Base-by-base conservation (phyloP, 2,797 vertebrate species). In the Ceryle rudis region DNA sequence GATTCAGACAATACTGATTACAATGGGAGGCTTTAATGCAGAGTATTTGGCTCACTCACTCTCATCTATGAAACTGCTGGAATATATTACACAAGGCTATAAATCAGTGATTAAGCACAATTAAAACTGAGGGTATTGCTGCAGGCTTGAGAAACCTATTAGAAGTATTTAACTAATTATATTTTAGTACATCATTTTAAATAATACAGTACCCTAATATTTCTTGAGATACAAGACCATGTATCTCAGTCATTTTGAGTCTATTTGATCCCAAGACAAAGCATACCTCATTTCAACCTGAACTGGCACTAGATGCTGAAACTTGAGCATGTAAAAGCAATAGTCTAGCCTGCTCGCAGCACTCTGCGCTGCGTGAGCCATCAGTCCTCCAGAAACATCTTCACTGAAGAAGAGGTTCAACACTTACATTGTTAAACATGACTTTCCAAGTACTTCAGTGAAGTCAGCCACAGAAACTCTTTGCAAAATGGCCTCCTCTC, bases 31-130 rank as follows among this genome's bases (percentile, higher is more conserved):
- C 44, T 80, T 69, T 73, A 93, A 85, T 22, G 22, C 26, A 33
- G 37, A 92, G 14, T 51, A 81, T 61, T 67, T 93, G 49, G 57
- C 54, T 89, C 78, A 19, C 49, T 81, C 66, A 67, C 49, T 37
- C 51, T 71, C 26, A 78, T 31, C 67, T 71, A 29, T 10, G 23
- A 71, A 93, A 87, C 41, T 37, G 55, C 52, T 78, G 31, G n/a
- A 78, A 65, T 66, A 74, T 15, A 89, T 91, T 83, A 74, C 66
- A 65, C 25, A 85, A 69, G 47, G 41, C 19, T 81, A 90, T 62
- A 81, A 90, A 95, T 92, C 80, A 89, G 33, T 8, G 2, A 86
- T 66, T 61, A 91, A 78, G 57, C 31, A 81, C 35, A 78, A 65
- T 58, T 81, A 92, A 90, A 82, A 80, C 28, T 13, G 13, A 79